Evolutionary conservation across 1,140 invertebrate species (phyloP).

Genomic region (Dendrolimus punctatus): DNA sequence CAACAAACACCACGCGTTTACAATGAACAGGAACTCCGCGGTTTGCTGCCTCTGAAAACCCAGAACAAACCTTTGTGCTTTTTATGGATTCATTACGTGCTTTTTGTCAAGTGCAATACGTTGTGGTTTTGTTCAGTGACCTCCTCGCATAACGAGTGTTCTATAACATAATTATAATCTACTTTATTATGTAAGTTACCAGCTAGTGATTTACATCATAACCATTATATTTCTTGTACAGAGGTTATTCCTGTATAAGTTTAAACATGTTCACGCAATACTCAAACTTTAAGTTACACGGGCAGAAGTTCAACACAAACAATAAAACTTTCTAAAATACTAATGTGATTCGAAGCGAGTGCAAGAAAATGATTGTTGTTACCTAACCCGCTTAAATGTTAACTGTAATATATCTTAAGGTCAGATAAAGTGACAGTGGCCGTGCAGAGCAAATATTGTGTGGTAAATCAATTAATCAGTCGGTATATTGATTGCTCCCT

Average conservation of each 20-base stretch:
- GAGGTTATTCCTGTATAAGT: not conserved
- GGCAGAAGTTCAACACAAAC: no score
- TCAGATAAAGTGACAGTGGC: conserved; percentile 28
- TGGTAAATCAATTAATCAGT: conserved; percentile 37
- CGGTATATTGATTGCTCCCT: conserved; percentile 45
- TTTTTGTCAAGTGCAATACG: conserved; percentile 23
- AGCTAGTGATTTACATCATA: not conserved
- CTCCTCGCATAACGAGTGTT: not conserved
- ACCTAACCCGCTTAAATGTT: conserved; percentile 16
- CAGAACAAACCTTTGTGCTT: conserved; percentile 22
- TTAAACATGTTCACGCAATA: conserved; percentile 20
- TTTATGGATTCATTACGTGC: conserved; percentile 25
- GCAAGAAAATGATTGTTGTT: not conserved
- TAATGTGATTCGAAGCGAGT: no score
- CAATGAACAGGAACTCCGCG: conserved; percentile 50
- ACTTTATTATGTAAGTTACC: not conserved
- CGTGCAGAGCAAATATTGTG: conserved; percentile 26
- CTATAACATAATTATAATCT: not conserved
- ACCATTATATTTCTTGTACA: not conserved
- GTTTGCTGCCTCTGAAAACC: conserved; percentile 30
- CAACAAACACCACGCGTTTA: conserved; percentile 22
- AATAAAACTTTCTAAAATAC: no score
- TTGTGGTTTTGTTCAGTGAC: conserved; percentile 21
- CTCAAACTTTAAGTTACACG: no score
- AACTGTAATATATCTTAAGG: conserved; percentile 23